Evolutionary conservation across 37 sponge, comb jelly and placozoan species (phyloP).

Genomic region (Axinella damicornis): DNA sequence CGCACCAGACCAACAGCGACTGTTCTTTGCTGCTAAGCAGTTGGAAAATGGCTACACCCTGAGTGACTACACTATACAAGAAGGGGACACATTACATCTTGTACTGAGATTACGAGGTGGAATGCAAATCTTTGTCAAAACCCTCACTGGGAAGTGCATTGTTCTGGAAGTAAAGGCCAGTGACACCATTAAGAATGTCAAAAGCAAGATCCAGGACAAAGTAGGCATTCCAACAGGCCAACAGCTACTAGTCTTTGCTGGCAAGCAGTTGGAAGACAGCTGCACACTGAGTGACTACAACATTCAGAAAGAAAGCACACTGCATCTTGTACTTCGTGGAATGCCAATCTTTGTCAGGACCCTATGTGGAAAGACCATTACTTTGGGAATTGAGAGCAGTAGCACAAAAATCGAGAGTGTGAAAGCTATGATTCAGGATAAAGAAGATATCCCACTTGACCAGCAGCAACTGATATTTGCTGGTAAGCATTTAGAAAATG

Average conservation of each 20-base stretch:
- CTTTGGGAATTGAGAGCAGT: no score
- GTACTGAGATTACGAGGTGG: conserved; percentile 53
- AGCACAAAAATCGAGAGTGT: no score
- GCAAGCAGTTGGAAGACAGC: background rate
- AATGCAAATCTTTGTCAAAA: no score
- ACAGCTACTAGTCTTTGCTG: background rate
- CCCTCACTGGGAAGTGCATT: conserved; percentile 81
- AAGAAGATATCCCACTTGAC: no score
- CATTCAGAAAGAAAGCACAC: conserved; percentile 91
- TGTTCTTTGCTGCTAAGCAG: conserved; percentile 95
- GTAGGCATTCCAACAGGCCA: background rate
- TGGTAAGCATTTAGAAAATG: no score
- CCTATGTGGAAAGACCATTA: no score
- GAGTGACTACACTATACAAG: conserved; percentile 91
- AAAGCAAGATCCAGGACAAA: background rate
- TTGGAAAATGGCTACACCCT: conserved; percentile 93
- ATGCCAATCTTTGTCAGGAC: no score
- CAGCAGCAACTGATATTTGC: no score
- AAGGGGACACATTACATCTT: conserved; percentile 89
- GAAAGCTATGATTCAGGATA: no score
- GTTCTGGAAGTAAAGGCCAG: conserved; percentile 86
- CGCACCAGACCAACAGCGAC: conserved; percentile 33
- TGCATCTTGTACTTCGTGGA: no score
- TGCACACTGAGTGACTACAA: conserved; percentile 37
- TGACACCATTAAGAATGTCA: conserved; percentile 46